Conservation (phyloP, 2,113 vertebrate species). For the Stigmatopora nigra region DNA sequence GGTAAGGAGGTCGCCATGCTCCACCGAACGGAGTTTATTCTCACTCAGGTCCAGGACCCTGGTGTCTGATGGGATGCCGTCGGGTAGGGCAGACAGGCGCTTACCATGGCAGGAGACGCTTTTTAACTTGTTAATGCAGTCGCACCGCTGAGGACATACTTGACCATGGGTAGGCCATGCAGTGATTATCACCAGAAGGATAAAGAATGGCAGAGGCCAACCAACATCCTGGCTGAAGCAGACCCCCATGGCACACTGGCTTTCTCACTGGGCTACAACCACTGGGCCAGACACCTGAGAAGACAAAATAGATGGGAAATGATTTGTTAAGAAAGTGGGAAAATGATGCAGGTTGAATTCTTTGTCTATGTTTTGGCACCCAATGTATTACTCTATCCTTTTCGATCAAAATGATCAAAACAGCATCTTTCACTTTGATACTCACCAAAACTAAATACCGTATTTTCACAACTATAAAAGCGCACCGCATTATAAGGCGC, state of each 20-base stretch:
- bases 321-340: constrained; percentile 18
- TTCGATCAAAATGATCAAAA: background rate
- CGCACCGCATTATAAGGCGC: no score
- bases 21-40: constrained; percentile 92
- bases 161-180: constrained; percentile 51
- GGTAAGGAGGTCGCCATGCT: constrained; percentile 77
- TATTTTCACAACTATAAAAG: no score
- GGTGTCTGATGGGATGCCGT: constrained; percentile 84
- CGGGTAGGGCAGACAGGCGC: constrained; percentile 81
- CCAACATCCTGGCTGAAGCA: constrained; percentile 62
- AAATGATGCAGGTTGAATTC: background rate
- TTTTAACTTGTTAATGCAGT: constrained; percentile 74
- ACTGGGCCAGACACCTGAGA: constrained; percentile 71
- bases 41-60: constrained; percentile 82
- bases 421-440: background rate
- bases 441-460: background rate
- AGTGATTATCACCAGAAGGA: constrained; percentile 65
- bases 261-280: constrained; percentile 57
- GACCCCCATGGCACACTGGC: constrained; percentile 65
- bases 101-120: constrained; percentile 83
- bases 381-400: background rate
- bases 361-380: background rate
- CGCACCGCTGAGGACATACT: constrained; percentile 84
- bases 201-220: constrained; percentile 71
- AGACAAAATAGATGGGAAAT: constrained; percentile 30